Conservation (phyloP, 2,888 invertebrate species). For the Crocallis elinguaria region DNA sequence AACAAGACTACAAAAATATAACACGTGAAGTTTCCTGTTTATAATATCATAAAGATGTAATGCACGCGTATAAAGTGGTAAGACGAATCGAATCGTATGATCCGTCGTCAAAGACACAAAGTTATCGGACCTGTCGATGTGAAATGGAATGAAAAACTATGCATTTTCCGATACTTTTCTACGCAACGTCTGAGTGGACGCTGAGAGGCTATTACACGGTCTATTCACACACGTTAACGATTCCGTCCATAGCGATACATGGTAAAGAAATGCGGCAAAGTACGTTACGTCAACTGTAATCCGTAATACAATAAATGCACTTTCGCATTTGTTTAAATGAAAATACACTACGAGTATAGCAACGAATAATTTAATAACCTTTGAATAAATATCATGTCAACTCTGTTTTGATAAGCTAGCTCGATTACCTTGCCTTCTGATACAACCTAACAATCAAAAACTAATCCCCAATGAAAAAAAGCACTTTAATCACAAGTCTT, state of each 20-base stretch:
- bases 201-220: constrained; percentile 73
- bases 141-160: constrained; percentile 83
- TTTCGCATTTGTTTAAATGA: not conserved
- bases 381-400: not conserved
- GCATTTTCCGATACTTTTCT: constrained; percentile 77
- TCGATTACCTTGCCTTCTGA: constrained; percentile 44
- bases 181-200: constrained; percentile 63
- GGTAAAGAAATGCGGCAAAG: constrained; percentile 12
- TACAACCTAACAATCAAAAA: constrained; percentile 77
- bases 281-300: constrained; percentile 7
- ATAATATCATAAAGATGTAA: too few relatives aligned
- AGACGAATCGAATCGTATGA: too few relatives aligned
- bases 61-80: too few relatives aligned
- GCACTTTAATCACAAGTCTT: constrained; percentile 66
- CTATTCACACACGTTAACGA: constrained; percentile 50
- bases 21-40: too few relatives aligned
- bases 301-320: too few relatives aligned
- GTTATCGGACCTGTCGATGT: constrained; percentile 60
- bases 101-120: constrained; percentile 41
- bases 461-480: constrained; percentile 71
- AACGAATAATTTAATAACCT: not conserved
- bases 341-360: not conserved
- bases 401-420: constrained; percentile 48
- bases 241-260: constrained; percentile 2
- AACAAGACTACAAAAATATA: too few relatives aligned